Conservation (phyloP, 2,113 vertebrate genomes). For the Gobio gobio region DNA sequence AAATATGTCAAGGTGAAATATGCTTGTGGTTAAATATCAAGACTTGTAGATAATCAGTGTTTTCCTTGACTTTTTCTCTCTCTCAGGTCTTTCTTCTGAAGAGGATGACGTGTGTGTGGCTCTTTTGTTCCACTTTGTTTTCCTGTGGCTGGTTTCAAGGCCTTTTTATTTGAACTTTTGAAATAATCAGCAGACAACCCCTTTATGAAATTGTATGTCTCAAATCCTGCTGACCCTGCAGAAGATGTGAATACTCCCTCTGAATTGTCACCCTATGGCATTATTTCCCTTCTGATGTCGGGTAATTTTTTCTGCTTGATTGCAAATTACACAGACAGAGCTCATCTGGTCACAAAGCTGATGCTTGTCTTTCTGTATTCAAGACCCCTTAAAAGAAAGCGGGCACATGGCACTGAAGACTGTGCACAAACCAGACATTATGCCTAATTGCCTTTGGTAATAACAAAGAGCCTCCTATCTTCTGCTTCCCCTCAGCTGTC, state of each 20-base stretch:
- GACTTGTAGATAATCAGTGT: conserved; percentile 9
- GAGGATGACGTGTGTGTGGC: conserved; percentile 1
- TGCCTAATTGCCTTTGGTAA: conserved; percentile 33
- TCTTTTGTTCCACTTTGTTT: conserved; percentile 48
- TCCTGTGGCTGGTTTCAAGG: conserved; percentile 23
- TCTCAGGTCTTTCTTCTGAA: conserved; percentile 5
- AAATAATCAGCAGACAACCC: background rate
- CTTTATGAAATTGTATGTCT: conserved; percentile 1
- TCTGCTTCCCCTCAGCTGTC: conserved; percentile 32
- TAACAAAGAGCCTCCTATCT: conserved; percentile 52
- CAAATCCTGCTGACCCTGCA: conserved; percentile 43
- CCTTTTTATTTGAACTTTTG: conserved; percentile 48
- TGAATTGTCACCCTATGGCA: conserved; percentile 35
- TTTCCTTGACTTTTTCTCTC: conserved; percentile 23
- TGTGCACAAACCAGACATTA: background rate
- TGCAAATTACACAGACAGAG: conserved; percentile 47
- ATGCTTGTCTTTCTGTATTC: conserved; percentile 41
- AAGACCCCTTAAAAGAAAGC: conserved; percentile 20
- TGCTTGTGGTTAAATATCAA: conserved; percentile 1
- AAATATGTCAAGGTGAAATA: conserved; percentile 15
- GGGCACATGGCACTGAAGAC: conserved; percentile 14
- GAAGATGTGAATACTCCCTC: conserved; percentile 36
- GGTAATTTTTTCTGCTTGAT: conserved; percentile 40
- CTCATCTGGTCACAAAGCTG: conserved; percentile 50
- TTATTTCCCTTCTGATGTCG: conserved; percentile 44